Evolutionary conservation across 2,888 invertebrate genomes (phyloP), one percentile per base, ranked within the genome.

Genomic region (Ceratothoa steindachneri): DNA sequence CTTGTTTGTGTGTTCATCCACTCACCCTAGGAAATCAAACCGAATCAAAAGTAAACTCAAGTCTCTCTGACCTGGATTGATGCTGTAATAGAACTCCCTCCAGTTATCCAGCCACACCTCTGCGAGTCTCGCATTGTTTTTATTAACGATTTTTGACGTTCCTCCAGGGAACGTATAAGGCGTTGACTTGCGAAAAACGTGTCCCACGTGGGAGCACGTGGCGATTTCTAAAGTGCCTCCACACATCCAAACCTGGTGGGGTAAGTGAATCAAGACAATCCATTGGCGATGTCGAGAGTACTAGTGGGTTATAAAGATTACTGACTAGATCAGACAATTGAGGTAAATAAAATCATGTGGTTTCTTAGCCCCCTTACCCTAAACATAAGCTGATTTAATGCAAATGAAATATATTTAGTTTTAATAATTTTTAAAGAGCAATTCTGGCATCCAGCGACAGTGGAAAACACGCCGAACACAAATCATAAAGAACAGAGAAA

Each of bases 91-190:
- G 91, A 97, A 96, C 86, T 93, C 92, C 89, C 95, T 95, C 93
- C 97, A 97, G 84, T 97, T 95, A 88, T 98, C 98, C 87, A 99
- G 91, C 98, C 98, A 99, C 83, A 98, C 98, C 86, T 97, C 95
- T 81, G 96, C 97, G 83, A 97, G 92, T 82, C 98, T 90, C 85
- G 96, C 95, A 87, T 97, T 96, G 90, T 99, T 99, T 88, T 96
- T 95, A 88, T 97, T 96, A 86, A 98, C 97, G 84, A 97, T 95
- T 84, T 91, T 91, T 86, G 93, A 93, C 82, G 95, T 95, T 84
- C 97, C 98, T 82, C 97, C 98, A 73, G 98, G 98, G 89, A 98
- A 97, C 82, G 95, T 93, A 87, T 98, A 99, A 72, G 98, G 98
- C 82, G 97, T 97, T 82, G 94, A 93, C 88, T 95, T 95, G 86